Evolutionary conservation across 2,888 invertebrate species (phyloP), one percentile per base, ranked within the genome.

Genomic region (Aethes cnicana): DNA sequence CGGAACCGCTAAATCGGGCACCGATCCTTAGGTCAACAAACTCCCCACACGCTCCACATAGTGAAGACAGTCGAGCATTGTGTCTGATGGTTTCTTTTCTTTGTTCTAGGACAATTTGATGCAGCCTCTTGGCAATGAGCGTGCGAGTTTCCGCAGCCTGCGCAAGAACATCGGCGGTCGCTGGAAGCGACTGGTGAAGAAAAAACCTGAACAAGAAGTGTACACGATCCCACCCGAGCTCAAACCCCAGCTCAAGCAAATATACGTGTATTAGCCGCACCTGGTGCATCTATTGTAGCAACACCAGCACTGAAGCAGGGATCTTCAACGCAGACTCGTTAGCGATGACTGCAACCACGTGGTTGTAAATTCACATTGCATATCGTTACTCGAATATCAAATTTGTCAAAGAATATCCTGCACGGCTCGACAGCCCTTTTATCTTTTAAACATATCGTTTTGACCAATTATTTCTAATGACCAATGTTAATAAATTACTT

Each of bases 191-290:
- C 91, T 96, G 69, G 95, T 96, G 64, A 95, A 95, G 81, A 94
- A 94, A 92, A 96, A 96, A 91, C 93, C 95, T 61, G 93, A 93
- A 75, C 93, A 94, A 81, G 94, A 95, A 77, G 92, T 93, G 62
- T 95, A 95, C 89, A 93, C 94, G 82, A 95, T 96, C 91, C 96
- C 96, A 68, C 95, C 95, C 53, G 96, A 96, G 90, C 91, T 96
- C 72, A 95, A 95, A 82, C 95, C 95, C 66, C 96, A 96, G 90
- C 92, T 96, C 66, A 96, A 96, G 89, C 94, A 95, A 79, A 96
- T 96, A 76, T 96, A 96, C 85, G 96, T 96, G 79, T 96, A 96
- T 89, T 96, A 91, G 91, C 50, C 66, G 58, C 60, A 54, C 50
- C 58, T 55, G 49, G 56, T 55, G 58, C 60, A 49, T 58, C 64